Base-by-base conservation (phyloP, 2,113 vertebrate species). In the Rhinopomastus cyanomelas region DNA sequence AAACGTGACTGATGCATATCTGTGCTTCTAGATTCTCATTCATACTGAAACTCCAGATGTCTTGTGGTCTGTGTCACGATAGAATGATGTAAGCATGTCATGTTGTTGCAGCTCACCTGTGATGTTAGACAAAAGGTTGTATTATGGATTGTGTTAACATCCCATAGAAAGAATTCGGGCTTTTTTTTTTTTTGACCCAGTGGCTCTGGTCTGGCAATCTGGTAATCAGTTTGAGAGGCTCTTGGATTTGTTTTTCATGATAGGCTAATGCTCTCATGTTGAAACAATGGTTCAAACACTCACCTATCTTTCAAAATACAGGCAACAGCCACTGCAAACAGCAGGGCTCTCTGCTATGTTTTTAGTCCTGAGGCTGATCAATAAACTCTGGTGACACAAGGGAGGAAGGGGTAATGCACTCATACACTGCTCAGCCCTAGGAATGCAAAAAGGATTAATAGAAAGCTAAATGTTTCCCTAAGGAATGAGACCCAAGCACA, bases 281-380 rank as follows among this genome's bases (percentile, higher is more conserved):
- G 82, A 92, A 88, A 92, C 79, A 90, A 94, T 81, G 57, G 83
- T 72, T 94, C 71, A 81, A 91, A 89, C 83, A 92, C 81, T 95
- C 84, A 92, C 91, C 88, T 92, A 46, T 51, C 89, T 88, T 92
- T 93, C 94, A 89, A 94, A 94, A 95, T 94, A 91, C 61, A 94
- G 91, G 95, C 91, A 96, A 76, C 44, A 94, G 88, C 89, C 84
- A 93, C 91, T 91, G 86, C 74, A 96, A 94, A 88, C 80, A 89
- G 72, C 81, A 94, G 83, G 92, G 69, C 75, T 42, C 89, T 94
- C 75, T 73, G 64, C 88, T 94, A 68, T 85, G 64, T 52, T 44
- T 81, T 87, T 8, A 85, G 92, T 86, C 89, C 92, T 82, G 89
- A 95, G 94, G 88, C 87, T 96, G 92, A 88, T 92, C 91, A 85